Evolutionary conservation across 2,113 vertebrate species (phyloP).

Genomic region (Pterocles gutturalis): DNA sequence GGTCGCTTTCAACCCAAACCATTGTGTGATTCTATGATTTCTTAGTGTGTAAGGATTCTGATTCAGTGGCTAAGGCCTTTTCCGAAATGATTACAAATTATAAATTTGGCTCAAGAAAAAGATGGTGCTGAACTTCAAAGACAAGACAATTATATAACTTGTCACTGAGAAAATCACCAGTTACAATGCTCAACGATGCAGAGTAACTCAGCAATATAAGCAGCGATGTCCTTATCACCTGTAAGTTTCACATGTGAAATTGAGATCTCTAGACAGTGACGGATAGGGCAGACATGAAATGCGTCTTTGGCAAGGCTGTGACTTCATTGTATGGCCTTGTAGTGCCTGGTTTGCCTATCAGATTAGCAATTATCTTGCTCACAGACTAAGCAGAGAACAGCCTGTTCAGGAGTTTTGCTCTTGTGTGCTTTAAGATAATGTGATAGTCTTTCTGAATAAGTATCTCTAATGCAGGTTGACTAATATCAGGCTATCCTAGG

Average conservation of each 20-base stretch:
- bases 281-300: not conserved
- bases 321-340: not conserved
- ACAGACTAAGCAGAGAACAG: not conserved
- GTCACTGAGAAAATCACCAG: not conserved
- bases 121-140: not conserved
- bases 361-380: not conserved
- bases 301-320: not conserved
- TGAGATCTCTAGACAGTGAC: not conserved
- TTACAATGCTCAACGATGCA: not conserved
- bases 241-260: constrained; percentile 34
- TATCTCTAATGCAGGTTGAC: not conserved
- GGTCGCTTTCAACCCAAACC: too few relatives aligned
- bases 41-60: not conserved
- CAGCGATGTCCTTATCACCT: constrained; percentile 11
- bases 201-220: not conserved
- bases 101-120: not conserved
- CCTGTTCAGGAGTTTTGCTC: not conserved
- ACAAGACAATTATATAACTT: not conserved
- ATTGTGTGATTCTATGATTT: not conserved
- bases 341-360: not conserved
- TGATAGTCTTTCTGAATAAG: not conserved
- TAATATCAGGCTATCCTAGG: not conserved
- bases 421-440: not conserved
- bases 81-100: not conserved
- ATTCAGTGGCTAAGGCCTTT: not conserved